phyloP scores from a whole-genome alignment of 2,888 invertebrate species.

The Calameuta pallipes region DNA sequence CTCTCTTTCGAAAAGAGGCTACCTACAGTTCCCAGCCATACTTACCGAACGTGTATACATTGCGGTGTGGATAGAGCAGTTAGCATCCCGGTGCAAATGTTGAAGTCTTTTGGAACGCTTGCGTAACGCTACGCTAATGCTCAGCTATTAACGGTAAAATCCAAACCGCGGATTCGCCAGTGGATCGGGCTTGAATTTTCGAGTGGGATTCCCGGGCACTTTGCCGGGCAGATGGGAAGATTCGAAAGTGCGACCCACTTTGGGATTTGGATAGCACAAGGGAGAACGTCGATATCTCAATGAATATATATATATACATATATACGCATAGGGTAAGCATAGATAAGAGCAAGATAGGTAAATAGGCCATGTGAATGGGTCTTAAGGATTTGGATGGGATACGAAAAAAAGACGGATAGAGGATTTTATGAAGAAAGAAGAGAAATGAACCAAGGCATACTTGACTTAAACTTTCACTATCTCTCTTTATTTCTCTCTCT shows the following conservation, averaged over 20 bases:
- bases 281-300: background rate
- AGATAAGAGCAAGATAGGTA: background rate
- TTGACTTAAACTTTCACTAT: background rate
- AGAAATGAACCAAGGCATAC: background rate
- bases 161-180: background rate
- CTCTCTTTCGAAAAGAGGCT: background rate
- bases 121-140: background rate
- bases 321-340: background rate
- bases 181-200: background rate
- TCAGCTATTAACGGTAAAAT: background rate
- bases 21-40: background rate
- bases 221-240: background rate
- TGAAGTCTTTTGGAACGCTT: background rate
- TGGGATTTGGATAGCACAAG: background rate
- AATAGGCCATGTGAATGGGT: background rate
- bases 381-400: background rate
- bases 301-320: background rate
- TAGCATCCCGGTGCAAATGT: background rate
- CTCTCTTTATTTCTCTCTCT: background rate
- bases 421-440: background rate
- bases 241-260: background rate
- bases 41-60: background rate
- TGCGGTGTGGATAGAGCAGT: background rate
- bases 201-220: background rate
- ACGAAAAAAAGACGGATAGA: slow-evolving; percentile 1